These are phyloP conservation scores for Sciurus niger DNA, from an alignment of 2,113 vertebrate species.

Conservation along the genomic window DNA sequence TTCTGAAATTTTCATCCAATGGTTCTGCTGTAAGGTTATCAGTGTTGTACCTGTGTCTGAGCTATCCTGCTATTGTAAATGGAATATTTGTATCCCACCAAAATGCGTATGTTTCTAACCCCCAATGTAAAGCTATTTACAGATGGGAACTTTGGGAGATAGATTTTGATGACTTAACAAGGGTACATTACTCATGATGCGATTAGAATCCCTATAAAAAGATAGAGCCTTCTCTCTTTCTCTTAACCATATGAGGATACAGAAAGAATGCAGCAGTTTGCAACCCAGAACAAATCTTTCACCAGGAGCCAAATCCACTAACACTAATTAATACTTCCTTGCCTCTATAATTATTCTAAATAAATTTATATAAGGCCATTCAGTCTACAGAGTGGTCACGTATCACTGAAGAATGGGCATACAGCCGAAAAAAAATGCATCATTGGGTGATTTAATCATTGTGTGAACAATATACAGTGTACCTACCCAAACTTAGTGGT, in stretches of 20 bases:
- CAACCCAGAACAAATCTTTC: neutral
- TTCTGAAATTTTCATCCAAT: neutral
- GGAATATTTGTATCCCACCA: neutral
- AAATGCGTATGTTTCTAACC: no score
- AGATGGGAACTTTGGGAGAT: neutral
- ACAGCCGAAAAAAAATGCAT: neutral
- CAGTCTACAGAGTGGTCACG: neutral
- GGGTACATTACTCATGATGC: neutral
- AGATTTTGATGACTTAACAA: neutral
- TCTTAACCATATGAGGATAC: neutral
- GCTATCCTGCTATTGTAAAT: neutral
- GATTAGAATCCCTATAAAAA: neutral
- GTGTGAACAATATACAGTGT: rapidly evolving
- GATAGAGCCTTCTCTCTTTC: neutral
- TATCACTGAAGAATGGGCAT: neutral
- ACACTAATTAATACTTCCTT: neutral
- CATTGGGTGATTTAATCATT: neutral
- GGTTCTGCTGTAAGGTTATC: no score
- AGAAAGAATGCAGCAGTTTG: neutral
- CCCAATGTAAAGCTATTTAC: neutral
- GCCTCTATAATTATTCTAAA: neutral
- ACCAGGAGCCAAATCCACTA: neutral
- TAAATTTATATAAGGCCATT: neutral
- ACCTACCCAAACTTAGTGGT: neutral
- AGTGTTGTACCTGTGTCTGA: neutral